Base-by-base conservation (phyloP, 2,113 vertebrate genomes). In the Piaya cayana region DNA sequence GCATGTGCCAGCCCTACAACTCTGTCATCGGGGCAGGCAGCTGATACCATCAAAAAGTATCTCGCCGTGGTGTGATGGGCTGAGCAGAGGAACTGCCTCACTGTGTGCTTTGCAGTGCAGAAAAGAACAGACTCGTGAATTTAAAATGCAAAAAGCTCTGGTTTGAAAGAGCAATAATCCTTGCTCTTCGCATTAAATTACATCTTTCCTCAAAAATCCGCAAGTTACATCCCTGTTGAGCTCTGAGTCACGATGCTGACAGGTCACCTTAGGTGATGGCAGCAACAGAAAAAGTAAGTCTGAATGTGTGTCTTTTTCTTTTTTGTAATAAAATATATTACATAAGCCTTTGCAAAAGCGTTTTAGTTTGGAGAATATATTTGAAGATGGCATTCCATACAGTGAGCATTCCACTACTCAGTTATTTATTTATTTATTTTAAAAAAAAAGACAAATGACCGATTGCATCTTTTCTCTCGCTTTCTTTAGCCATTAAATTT, bases 51-150 rank as follows among this genome's bases (percentile, higher is more conserved):
- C 2, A 2, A 45, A 53, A 87, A 78, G 23, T 27, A 29, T 19
- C n/a, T 56, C 5, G 1, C 26, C 4, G 0, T 2, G 4, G 39
- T 17, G 3, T 25, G 14, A 12, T 0, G 6, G 32, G 32, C 42
- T 11, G 22, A 62, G 25, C 0, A 0, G 8, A 18, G 27, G 16
- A 49, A 36, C 6, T 15, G 43, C 23, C 20, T 64, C 43, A 74
- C 45, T 39, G 70, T 14, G 7, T 39, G 60, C 52, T 65, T 36
- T 15, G 43, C 2, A 0, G 12, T 11, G 15, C 42, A 53, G 36
- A 45, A 11, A 32, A 56, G n/a, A 77, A 70, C 2, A n/a, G 52
- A 25, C 32, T 20, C 1, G 0, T 30, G 43, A 72, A 63, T 58
- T 72, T 52, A 68, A 80, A 90, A 83, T 8, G 29, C 22, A 62